A percentile compares a stretch with the other conserved stretches of the same genome.
These are phyloP conservation scores for Stramonita haemastoma DNA, from an alignment of 2,888 invertebrate genomes.

Conservation along the genomic window DNA sequence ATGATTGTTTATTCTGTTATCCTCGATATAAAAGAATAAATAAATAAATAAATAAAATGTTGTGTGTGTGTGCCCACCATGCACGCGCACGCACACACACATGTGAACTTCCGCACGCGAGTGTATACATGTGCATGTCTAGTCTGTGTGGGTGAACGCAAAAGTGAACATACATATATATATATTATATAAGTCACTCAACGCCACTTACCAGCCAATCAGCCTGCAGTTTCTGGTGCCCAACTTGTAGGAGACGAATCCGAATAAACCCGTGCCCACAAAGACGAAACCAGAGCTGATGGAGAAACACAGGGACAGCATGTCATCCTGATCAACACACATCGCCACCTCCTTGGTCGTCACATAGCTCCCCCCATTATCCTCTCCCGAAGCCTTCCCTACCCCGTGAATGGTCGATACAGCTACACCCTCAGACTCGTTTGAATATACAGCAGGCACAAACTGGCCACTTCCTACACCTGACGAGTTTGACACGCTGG, in stretches of 20 bases:
- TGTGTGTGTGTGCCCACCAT: too few relatives aligned
- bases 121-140: too few relatives aligned
- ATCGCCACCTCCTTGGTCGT: neutral
- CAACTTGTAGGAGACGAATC: neutral
- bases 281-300: neutral
- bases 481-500: neutral
- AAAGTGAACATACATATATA: too few relatives aligned
- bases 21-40: too few relatives aligned
- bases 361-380: neutral
- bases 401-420: neutral
- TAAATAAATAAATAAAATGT: too few relatives aligned
- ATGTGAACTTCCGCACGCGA: too few relatives aligned
- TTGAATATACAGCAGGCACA: neutral
- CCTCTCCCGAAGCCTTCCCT: neutral
- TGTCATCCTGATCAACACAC: conserved; percentile 20
- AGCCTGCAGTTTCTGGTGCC: conserved; percentile 15
- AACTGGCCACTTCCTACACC: neutral
- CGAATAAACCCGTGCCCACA: neutral
- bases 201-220: conserved; percentile 10
- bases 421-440: neutral
- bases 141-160: too few relatives aligned
- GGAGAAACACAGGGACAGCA: conserved; percentile 35
- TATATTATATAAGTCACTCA: too few relatives aligned
- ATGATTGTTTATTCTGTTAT: too few relatives aligned
- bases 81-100: too few relatives aligned